Percentiles rank a stretch among this genome's conserved stretches.
These are phyloP conservation scores for Allygus modestus DNA, from an alignment of 2,888 invertebrate species.

Conservation along the genomic window DNA sequence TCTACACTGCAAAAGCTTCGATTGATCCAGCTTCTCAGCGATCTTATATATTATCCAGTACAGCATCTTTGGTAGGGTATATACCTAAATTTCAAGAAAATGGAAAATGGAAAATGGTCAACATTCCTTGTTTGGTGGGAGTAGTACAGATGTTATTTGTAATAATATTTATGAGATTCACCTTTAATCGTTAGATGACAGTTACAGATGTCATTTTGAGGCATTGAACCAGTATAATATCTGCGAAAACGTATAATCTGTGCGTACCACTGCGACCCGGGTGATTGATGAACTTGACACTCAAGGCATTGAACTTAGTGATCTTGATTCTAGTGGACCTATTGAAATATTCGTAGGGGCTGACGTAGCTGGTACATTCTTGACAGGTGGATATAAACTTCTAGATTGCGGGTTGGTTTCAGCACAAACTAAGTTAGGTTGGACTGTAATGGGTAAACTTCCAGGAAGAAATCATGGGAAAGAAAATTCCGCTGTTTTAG, in stretches of 20 bases:
- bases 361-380: constrained; percentile 1
- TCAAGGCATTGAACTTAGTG: background rate
- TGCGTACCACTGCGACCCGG: background rate
- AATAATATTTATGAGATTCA: constrained; percentile 1
- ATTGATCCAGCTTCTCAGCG: constrained; percentile 10
- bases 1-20: background rate
- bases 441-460: constrained; percentile 27
- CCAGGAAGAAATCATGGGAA: background rate
- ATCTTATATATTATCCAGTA: constrained; percentile 21
- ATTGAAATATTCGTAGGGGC: constrained; percentile 23
- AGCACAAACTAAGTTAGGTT: constrained; percentile 25
- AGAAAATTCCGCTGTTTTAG: background rate
- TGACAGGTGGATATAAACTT: background rate
- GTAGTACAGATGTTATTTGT: background rate
- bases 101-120: constrained; percentile 20
- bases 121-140: constrained; percentile 36
- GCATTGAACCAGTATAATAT: background rate
- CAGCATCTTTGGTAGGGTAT: background rate
- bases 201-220: background rate
- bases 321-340: constrained; percentile 16
- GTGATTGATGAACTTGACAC: constrained; percentile 8
- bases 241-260: background rate
- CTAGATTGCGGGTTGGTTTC: background rate
- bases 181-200: background rate
- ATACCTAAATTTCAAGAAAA: background rate